Base-by-base conservation (phyloP, 2,797 vertebrate genomes). In the Chelidonichthys spinosus region DNA sequence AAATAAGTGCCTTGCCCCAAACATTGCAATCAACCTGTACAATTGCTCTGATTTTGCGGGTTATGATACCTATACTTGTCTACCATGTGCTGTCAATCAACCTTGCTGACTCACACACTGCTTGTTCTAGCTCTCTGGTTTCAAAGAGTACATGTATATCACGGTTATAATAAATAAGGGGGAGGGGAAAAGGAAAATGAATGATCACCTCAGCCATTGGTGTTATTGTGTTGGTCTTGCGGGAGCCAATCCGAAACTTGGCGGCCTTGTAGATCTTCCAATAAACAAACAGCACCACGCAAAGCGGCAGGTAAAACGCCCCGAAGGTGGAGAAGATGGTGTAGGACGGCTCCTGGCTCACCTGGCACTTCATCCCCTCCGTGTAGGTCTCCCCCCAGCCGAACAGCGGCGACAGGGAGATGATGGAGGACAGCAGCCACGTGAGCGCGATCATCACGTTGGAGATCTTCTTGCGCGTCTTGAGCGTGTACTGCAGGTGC, bases 251-350 rank as follows among this genome's bases (percentile, higher is more conserved):
- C 37, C 97, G 96, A 82, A 98, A 96, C 89, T 95, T 98, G 79
- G 98, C 97, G 0, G 97, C 97, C 90, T 96, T 97, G 95, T 99
- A 99, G 92, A 99, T 98, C 94, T 97, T 97, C 96, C 98, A 99
- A 81, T 99, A 99, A 39, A 98, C 98, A 60, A 99, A 99, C 1
- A 99, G 96, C 78, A 99, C 98, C 63, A 99, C 97, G 0, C 96
- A 96, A 18, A 99, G 97, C 0, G 98, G 98, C 78, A 99, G 86
- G 86, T 98, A 99, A 92, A 99, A 99, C 0, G 98, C 98, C 5
- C 97, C 97, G 52, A 98, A 96, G 18, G 98, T 99, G 85, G 98
- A 99, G 93, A 99, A 97, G 85, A 99, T 95, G 0, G 98, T 95
- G 89, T 99, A 99, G 52, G 96, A 97, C 0, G 96, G 98, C 72